These are phyloP conservation scores for Fringilla coelebs DNA, from an alignment of 2,797 vertebrate genomes.

Conservation along the genomic window DNA sequence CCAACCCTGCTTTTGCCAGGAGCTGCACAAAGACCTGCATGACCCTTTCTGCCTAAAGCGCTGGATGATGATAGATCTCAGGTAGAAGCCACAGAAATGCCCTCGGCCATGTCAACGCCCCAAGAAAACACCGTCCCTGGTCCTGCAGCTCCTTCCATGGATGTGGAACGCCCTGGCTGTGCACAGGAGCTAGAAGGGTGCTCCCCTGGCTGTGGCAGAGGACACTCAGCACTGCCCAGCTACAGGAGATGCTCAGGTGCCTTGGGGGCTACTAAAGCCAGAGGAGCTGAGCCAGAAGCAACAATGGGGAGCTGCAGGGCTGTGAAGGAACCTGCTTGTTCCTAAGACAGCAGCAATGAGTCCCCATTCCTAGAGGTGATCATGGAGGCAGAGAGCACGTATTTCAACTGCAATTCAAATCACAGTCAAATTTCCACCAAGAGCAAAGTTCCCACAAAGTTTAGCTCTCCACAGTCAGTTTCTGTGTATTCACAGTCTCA, in stretches of 20 bases:
- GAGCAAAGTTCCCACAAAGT: neutral
- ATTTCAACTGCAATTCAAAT: neutral
- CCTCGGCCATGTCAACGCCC: fast-evolving
- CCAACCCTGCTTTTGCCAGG: neutral
- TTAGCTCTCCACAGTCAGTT: neutral
- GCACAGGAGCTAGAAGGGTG: neutral
- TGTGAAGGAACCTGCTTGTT: neutral
- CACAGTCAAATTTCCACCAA: neutral
- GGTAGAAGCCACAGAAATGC: neutral
- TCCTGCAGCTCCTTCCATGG: neutral
- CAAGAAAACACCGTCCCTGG: neutral
- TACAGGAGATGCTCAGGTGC: neutral
- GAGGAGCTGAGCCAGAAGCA: neutral
- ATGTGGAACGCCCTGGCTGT: neutral
- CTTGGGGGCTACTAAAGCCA: neutral
- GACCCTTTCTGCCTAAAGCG: neutral
- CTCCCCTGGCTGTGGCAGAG: neutral
- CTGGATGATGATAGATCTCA: neutral
- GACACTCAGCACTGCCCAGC: neutral
- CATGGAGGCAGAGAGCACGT: neutral
- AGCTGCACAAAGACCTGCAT: neutral
- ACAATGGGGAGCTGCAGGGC: neutral
- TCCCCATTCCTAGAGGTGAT: neutral
- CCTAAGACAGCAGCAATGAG: neutral
- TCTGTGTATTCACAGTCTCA: neutral